Evolutionary conservation across 1,140 invertebrate species (phyloP), one percentile per base, ranked within the genome.

Genomic region (Hypothenemus hampei): DNA sequence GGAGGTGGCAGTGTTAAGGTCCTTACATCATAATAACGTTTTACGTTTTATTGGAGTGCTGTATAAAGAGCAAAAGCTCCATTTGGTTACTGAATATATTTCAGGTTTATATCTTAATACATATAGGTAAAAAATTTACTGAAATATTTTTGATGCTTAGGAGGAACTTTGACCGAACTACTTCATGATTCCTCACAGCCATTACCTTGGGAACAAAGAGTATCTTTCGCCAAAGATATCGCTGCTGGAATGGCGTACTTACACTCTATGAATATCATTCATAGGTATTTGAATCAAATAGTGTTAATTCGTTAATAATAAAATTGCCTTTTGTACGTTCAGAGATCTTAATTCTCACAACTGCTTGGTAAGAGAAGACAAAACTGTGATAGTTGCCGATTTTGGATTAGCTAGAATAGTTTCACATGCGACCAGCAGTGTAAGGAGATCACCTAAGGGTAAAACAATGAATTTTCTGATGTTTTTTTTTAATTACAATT

Each of bases 341-440:
- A 49, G 48, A 46, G 95, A 98, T 75, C 79, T 98, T 54, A 98
- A 97, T 73, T 97, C 93, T 11, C 91, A 94, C 74, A 97, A 97
- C 77, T 93, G 93, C 69, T 77, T 97, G 51, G 87, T 97, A n/a
- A 65, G 71, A 23, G 71, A 85, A 74, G 90, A 92, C 69, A 86
- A 84, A 63, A 90, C 86, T 40, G 91, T 96, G 11, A 89, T 97
- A 4, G 91, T 97, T 1, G 93, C 91, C 7, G 93, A 97, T 74
- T 97, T 97, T 75, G 93, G 93, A 0, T 72, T 97, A 51, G 92
- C 93, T 2, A 79, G 91, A 37, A 93, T 95, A 35, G 89, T 96
- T 44, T 83, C 82, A 8, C 79, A 84, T 56, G 69, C 69, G 1
- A 69, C 69, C 3, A 72, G 71, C 56, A 76, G 74, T 59, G 69